Percentiles rank a stretch among this genome's conserved stretches.
Evolutionary conservation across 2,797 vertebrate species (phyloP).

Genomic region (Spheniscus humboldti): DNA sequence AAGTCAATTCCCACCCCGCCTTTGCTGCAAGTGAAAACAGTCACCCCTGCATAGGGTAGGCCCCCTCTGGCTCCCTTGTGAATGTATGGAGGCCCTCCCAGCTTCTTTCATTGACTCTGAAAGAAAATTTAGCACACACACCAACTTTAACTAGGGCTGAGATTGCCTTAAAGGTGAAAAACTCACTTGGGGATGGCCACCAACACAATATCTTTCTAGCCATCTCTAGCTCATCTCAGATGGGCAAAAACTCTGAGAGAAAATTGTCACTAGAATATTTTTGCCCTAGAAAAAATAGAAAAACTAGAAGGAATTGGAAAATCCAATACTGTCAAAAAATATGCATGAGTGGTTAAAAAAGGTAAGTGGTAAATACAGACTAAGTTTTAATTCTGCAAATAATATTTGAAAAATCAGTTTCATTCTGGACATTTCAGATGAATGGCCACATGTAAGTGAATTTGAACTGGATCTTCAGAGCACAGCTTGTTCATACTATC

Average conservation of each 20-base stretch:
- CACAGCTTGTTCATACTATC: background rate
- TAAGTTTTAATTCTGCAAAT: background rate
- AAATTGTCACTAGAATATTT: background rate
- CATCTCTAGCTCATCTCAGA: background rate
- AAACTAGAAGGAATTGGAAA: background rate
- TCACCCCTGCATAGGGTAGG: too few species aligned
- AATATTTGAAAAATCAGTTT: background rate
- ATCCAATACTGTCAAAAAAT: background rate
- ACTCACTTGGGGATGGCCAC: background rate
- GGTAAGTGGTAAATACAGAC: background rate
- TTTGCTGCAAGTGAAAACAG: background rate
- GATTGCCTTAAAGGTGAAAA: background rate
- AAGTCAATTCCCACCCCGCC: background rate
- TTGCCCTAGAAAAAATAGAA: background rate
- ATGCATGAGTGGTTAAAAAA: background rate
- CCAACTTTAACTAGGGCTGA: background rate
- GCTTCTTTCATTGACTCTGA: background rate
- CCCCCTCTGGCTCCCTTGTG: background rate
- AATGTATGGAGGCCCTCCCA: background rate
- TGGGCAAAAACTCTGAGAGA: background rate
- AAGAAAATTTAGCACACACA: background rate
- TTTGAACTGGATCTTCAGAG: background rate
- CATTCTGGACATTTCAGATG: background rate
- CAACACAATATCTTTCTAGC: background rate
- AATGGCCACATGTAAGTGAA: background rate